phyloP scores from a whole-genome alignment of 2,113 vertebrate genomes.

The Notarius quadriscutis region DNA sequence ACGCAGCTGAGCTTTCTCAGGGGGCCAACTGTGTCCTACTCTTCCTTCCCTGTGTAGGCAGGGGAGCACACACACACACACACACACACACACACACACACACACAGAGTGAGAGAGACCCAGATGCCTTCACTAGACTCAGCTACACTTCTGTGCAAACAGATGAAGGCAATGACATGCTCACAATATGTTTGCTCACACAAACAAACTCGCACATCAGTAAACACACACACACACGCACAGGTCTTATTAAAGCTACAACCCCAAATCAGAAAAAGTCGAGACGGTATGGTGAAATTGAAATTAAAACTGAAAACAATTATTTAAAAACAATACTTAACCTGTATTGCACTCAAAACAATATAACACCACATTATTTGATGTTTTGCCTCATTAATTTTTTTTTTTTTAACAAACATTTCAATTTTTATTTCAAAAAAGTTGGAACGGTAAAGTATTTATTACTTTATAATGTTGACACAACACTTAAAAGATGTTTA shows the following conservation, averaged over 20 bases:
- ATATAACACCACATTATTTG: too few relatives aligned
- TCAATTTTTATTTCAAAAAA: too few relatives aligned
- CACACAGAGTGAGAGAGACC: slow-evolving; percentile 7
- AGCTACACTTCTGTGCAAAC: slow-evolving; percentile 5
- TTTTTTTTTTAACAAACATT: too few relatives aligned
- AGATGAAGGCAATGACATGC: slow-evolving; percentile 9
- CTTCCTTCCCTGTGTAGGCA: background rate
- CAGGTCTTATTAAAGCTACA: slow-evolving; percentile 21
- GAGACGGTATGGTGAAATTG: too few relatives aligned
- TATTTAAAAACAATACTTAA: too few relatives aligned
- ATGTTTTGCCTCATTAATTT: too few relatives aligned
- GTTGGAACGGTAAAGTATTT: too few relatives aligned
- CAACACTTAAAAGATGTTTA: too few relatives aligned
- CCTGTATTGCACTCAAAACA: too few relatives aligned
- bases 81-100: slow-evolving; percentile 12
- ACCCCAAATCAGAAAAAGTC: background rate
- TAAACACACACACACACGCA: slow-evolving; percentile 22
- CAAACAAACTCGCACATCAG: slow-evolving; percentile 3
- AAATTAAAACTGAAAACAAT: too few relatives aligned
- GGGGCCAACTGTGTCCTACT: slow-evolving; percentile 22
- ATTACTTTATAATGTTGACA: too few relatives aligned
- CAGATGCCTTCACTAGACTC: slow-evolving; percentile 4
- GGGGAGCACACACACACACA: background rate
- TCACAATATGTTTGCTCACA: slow-evolving; percentile 18
- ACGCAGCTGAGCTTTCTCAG: slow-evolving; percentile 52